Base-by-base conservation (phyloP, 1,140 invertebrate species). In the Camponotus pennsylvanicus region DNA sequence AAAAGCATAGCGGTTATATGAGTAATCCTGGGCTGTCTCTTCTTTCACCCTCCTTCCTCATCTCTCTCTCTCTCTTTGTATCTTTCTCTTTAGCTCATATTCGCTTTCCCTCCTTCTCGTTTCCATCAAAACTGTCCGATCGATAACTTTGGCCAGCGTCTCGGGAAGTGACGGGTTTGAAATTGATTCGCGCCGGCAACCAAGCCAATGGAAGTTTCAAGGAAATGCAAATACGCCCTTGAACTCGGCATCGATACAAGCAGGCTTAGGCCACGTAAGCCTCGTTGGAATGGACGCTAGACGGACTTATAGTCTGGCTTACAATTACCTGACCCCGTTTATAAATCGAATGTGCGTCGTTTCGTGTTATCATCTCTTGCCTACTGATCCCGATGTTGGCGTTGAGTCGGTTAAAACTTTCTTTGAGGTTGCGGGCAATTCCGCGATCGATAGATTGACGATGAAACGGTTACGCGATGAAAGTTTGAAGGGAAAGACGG, bases 221-320 rank as follows among this genome's bases (percentile, higher is more conserved):
- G 73, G 82, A 85, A 85, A 85, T 66, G 61, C 71, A 64, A 78
- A 85, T 78, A 55, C 18, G 82, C 18, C 73, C 82, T 85, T 85
- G 73, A 85, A 85, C 82, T 85, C 73, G 9, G 45, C 32, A 45
- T 77, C 80, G 27, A 85, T 85, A 73, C 27, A 83, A 37, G 69
- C 27, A 8, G 55, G 40, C 55, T 75, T 83, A 83, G 40, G 55
- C 79, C 79, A 75, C 69, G 79, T 83, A 83, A 83, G 69, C 40
- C 57, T 63, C 13, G 52, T 45, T 63, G n/a, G 79, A 83, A 73
- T 70, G 40, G 64, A 57, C 59, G 52, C 32, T 27, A 71, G 55
- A 61, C 55, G 4, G 40, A 75, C 79, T 75, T 83, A 83, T 75
- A 75, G 70, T 78, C 75, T 15, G 61, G 15, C 45, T 78, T 34